Conservation (phyloP, 2,888 invertebrate genomes). For the Phorcus lineatus region DNA sequence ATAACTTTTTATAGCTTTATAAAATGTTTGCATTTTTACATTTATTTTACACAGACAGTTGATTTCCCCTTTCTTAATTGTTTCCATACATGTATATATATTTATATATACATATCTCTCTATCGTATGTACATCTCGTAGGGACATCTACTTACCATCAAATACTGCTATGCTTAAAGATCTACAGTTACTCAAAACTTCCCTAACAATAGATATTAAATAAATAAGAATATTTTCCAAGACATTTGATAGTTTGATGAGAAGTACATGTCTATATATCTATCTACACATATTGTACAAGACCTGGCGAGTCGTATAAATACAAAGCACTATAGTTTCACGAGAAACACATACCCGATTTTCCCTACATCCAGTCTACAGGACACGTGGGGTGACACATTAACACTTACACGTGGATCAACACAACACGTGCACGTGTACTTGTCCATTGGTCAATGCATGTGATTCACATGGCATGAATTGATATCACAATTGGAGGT, state of each 20-base stretch:
- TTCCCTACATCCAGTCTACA: background rate
- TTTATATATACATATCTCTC: background rate
- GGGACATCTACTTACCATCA: background rate
- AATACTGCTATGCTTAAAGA: background rate
- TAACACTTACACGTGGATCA: too few relatives aligned
- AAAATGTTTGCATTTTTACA: conserved; percentile 21
- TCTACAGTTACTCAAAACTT: background rate
- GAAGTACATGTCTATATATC: too few relatives aligned
- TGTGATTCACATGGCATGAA: too few relatives aligned
- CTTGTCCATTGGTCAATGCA: too few relatives aligned
- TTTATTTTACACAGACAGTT: conserved; percentile 14
- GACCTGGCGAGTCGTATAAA: background rate
- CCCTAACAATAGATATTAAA: background rate
- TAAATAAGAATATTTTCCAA: too few relatives aligned
- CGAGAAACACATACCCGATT: conserved; percentile 6
- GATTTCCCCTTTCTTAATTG: background rate
- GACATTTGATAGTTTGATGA: too few relatives aligned
- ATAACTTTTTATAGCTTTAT: conserved; percentile 20
- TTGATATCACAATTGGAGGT: too few relatives aligned
- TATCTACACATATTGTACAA: too few relatives aligned
- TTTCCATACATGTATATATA: too few relatives aligned
- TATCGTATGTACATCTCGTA: too few relatives aligned
- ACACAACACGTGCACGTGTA: too few relatives aligned
- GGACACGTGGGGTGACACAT: too few relatives aligned
- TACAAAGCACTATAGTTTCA: background rate